Conservation (phyloP, 2,113 vertebrate species). For the Bufo gargarizans region DNA sequence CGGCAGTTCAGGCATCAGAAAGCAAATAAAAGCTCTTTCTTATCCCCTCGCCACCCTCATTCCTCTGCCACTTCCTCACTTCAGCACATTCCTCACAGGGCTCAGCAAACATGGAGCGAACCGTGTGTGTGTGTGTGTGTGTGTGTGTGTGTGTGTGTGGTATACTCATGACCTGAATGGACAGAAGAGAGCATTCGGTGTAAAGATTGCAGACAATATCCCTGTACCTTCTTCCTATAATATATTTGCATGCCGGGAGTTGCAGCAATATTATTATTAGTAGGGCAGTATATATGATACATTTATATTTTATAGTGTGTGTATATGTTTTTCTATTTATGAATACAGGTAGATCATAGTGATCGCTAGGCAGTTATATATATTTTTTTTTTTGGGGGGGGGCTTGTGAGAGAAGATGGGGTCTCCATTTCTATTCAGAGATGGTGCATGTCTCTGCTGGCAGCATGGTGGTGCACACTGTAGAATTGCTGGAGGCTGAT, state of each 20-base stretch:
- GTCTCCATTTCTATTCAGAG: background rate
- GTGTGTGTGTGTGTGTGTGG: too few relatives aligned
- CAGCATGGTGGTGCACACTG: background rate
- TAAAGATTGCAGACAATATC: too few relatives aligned
- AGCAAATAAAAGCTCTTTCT: conserved; percentile 54
- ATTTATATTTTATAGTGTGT: background rate
- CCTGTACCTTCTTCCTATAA: background rate
- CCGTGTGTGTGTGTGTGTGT: too few relatives aligned
- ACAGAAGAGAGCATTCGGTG: background rate
- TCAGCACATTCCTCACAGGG: conserved; percentile 57
- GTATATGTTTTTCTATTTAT: background rate
- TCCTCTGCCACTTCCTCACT: conserved; percentile 30
- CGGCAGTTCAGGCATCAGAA: conserved; percentile 53
- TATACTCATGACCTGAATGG: conserved; percentile 8
- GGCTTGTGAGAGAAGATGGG: background rate
- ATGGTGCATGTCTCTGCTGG: background rate
- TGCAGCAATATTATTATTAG: background rate
- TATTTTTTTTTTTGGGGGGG: too few relatives aligned
- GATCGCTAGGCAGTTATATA: too few relatives aligned
- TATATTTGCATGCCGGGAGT: background rate
- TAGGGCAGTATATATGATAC: background rate
- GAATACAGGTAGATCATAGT: too few relatives aligned
- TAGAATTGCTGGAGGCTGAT: background rate
- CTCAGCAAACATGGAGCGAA: conserved; percentile 56
- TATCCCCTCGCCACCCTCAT: background rate